These are phyloP conservation scores for Lepidocyrtinus sp. DNA, from an alignment of 2,888 invertebrate genomes.

Conservation along the genomic window DNA sequence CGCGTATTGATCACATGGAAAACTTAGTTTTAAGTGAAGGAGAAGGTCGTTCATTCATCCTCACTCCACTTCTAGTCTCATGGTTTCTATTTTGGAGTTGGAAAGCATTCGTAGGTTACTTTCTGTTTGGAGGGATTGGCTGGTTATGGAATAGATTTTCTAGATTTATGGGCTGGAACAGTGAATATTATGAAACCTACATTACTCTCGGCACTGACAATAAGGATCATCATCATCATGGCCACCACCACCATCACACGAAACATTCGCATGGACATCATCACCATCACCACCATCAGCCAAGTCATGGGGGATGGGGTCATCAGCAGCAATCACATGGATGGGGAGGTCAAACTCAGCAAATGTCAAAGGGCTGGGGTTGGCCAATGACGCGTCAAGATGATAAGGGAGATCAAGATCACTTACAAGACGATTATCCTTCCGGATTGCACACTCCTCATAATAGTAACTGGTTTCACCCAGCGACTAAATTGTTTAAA, in stretches of 20 bases:
- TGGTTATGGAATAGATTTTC: slow-evolving; percentile 32
- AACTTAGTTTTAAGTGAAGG: slow-evolving; percentile 25
- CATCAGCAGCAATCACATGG: too few species aligned
- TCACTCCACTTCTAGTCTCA: slow-evolving; percentile 29
- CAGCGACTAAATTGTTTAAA: slow-evolving; percentile 37
- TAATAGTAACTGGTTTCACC: slow-evolving; percentile 40
- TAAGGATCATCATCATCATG: background rate
- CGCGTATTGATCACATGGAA: slow-evolving; percentile 12
- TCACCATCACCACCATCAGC: slow-evolving; percentile 20
- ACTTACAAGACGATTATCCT: slow-evolving; percentile 6
- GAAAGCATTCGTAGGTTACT: slow-evolving; percentile 42
- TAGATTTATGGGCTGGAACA: slow-evolving; percentile 45
- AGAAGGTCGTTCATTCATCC: slow-evolving; percentile 30
- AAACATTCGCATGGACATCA: background rate
- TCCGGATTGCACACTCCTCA: background rate
- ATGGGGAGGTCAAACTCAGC: too few species aligned
- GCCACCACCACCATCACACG: background rate
- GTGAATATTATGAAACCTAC: slow-evolving; percentile 38
- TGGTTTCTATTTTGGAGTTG: slow-evolving; percentile 31
- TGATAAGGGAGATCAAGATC: background rate
- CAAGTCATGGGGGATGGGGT: too few species aligned
- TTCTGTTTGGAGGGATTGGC: slow-evolving; percentile 36
- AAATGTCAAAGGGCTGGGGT: background rate
- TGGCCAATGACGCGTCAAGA: background rate
- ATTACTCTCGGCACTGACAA: slow-evolving; percentile 44